Evolutionary conservation across 1,140 invertebrate species (phyloP), one percentile per base, ranked within the genome.

Genomic region (Chrysopa pallens): DNA sequence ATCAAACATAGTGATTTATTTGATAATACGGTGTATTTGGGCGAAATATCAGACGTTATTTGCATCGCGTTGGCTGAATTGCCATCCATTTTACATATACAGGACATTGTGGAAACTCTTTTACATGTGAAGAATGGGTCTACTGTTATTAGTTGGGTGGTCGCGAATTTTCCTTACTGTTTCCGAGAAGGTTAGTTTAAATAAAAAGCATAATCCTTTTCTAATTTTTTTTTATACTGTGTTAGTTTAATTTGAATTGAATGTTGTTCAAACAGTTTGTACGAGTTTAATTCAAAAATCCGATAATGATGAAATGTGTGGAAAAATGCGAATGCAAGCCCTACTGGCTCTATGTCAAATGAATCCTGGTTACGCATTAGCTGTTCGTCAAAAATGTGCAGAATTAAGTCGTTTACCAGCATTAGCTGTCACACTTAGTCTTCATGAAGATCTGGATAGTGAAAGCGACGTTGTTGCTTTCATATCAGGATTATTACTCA

Each of bases 1-100:
- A 68, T 83, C 5, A 87, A 86, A 56, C 73, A 80, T 38, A 92
- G 87, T 0, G 91, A 96, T 57, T 63, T 98, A 17, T 93, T 97
- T 67, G 91, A 96, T 54, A 90, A 90, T 68, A 78, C 83, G 48
- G 87, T 96, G 1, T 96, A 95, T 55, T 70, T 93, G 44, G 90
- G 94, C 59, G 92, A 96, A 66, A 84, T 97, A 29, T 83, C 86
- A 42, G 91, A 96, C 69, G 87, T 94, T 0, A 76, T 98, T 11
- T 93, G 86, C 59, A 94, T 96, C 51, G 89, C 88, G 23, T 63
- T 92, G 33, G 83, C 85, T 8, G 92, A 97, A 63, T 62, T 97
- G 29, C 90, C 92, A 8, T 81, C 84, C 38, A 65, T 94, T 6
- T 61, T 97, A 1, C 87, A 84, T 27, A 78, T 93, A 38, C 67